phyloP scores from a whole-genome alignment of 1,140 invertebrate species.

The Gonioctena quinquepunctata region DNA sequence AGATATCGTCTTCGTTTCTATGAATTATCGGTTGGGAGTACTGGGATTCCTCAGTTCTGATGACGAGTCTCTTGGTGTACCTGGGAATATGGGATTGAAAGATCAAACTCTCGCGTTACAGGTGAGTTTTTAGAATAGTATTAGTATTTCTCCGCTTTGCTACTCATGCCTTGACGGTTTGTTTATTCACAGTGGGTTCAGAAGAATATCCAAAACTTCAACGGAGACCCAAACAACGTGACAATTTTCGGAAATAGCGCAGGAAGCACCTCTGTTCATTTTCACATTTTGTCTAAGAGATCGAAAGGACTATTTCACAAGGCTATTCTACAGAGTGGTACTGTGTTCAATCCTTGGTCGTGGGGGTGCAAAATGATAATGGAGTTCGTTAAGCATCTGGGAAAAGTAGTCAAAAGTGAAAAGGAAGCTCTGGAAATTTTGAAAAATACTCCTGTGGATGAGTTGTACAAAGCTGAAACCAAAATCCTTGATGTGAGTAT shows the following conservation, averaged over 20 bases:
- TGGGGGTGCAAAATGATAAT: conserved; percentile 55
- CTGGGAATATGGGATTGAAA: too few species aligned
- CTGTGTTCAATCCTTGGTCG: conserved; percentile 56
- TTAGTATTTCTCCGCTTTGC: too few species aligned
- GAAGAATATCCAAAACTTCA: neutral
- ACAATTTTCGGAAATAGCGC: neutral
- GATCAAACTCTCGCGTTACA: neutral
- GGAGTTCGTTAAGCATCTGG: conserved; percentile 44
- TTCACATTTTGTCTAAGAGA: conserved; percentile 57
- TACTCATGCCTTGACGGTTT: too few species aligned
- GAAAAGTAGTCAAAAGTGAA: conserved; percentile 18
- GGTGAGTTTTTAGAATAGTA: too few species aligned
- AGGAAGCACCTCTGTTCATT: neutral
- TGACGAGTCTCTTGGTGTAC: too few species aligned
- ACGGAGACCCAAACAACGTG: conserved; percentile 18
- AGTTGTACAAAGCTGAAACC: conserved; percentile 19
- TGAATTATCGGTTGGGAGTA: conserved; percentile 60
- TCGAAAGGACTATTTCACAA: conserved; percentile 65
- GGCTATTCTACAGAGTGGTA: conserved; percentile 68
- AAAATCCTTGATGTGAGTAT: conserved; percentile 24
- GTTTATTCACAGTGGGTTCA: neutral
- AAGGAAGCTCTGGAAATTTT: conserved; percentile 54
- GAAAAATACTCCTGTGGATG: conserved; percentile 52
- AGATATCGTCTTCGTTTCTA: conserved; percentile 58
- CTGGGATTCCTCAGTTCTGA: too few species aligned